Percentiles rank a stretch among this genome's conserved stretches.
These are phyloP conservation scores for Drosophila fulvimacula DNA, from an alignment of 2,888 invertebrate species.

Conservation along the genomic window DNA sequence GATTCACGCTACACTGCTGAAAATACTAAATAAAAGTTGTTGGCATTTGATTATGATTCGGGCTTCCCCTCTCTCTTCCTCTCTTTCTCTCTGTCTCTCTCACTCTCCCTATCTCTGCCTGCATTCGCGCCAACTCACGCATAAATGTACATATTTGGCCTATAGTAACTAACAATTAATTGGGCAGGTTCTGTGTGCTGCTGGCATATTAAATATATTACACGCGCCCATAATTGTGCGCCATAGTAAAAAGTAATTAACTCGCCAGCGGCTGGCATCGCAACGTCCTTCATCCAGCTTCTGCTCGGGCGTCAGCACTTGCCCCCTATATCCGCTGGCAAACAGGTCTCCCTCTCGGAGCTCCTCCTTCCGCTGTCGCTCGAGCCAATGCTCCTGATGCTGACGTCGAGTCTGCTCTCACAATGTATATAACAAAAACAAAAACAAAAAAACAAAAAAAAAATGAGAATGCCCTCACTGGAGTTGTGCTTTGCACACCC, in stretches of 20 bases:
- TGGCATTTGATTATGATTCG: conserved; percentile 27
- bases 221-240: conserved; percentile 54
- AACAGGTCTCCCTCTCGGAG: conserved; percentile 14
- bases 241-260: conserved; percentile 76
- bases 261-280: conserved; percentile 62
- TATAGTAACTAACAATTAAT: conserved; percentile 67
- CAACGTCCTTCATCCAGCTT: conserved; percentile 21
- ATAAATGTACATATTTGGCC: conserved; percentile 24
- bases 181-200: conserved; percentile 44
- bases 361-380: conserved; percentile 21
- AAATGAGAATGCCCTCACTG: background rate
- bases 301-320: conserved; percentile 5
- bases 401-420: conserved; percentile 18
- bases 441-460: background rate
- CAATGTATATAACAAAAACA: conserved; percentile 17
- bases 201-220: conserved; percentile 73
- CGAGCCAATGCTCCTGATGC: conserved; percentile 1
- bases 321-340: conserved; percentile 12
- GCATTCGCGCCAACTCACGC: conserved; percentile 7
- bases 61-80: background rate
- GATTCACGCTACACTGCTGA: conserved; percentile 90
- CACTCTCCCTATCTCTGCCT: too few species aligned
- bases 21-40: conserved; percentile 69
- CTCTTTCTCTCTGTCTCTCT: background rate
- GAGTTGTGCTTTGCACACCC: conserved; percentile 21